These are phyloP conservation scores for Opisthograptis luteolata DNA, from an alignment of 2,888 invertebrate species.

Conservation along the genomic window DNA sequence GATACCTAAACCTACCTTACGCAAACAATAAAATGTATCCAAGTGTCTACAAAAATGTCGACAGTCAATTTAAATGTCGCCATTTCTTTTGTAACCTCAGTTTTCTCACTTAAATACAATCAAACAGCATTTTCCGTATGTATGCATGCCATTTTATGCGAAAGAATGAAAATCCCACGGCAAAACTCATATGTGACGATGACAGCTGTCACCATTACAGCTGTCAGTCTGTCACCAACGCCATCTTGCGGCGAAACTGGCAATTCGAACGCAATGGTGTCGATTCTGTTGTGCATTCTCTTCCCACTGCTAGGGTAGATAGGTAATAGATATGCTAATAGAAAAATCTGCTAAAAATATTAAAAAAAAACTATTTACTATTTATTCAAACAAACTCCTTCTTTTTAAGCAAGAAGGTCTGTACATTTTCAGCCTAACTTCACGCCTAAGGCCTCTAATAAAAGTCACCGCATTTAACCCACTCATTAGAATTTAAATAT, in stretches of 20 bases:
- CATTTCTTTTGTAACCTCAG: not conserved
- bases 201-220: slow-evolving; percentile 47
- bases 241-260: slow-evolving; percentile 43
- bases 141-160: not conserved
- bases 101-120: not conserved
- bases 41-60: not conserved
- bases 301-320: no score
- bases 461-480: slow-evolving; percentile 35
- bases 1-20: no score
- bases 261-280: slow-evolving; percentile 12
- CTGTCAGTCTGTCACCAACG: slow-evolving; percentile 51
- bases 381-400: no score
- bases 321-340: no score
- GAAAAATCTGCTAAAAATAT: no score
- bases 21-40: no score
- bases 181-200: slow-evolving; percentile 31
- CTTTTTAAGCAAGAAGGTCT: no score
- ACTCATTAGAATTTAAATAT: slow-evolving; percentile 19
- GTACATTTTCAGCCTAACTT: no score
- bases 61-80: not conserved
- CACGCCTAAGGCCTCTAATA: slow-evolving; percentile 7
- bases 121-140: not conserved
- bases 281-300: not conserved
- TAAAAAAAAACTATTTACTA: no score
- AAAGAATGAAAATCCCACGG: not conserved